Base-by-base conservation (phyloP, 2,888 invertebrate species). In the Anoncus sp. region DNA sequence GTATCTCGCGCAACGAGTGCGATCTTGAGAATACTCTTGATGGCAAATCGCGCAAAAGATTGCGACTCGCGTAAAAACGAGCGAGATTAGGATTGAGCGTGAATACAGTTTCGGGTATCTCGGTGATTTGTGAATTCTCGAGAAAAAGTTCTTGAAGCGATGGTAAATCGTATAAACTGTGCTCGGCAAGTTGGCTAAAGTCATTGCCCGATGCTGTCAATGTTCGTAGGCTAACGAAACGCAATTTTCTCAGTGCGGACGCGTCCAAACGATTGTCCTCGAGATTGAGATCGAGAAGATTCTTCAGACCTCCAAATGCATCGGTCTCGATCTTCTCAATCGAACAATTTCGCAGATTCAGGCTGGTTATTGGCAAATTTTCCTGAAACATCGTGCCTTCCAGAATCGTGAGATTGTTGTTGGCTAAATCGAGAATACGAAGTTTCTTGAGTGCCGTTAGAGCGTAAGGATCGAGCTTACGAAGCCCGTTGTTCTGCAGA, bases 201-300 rank as follows among this genome's bases (percentile, higher is more conserved):
- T 97, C 96, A 89, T 97, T 98, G 80, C 94, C 94, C 7, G 96
- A 96, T 31, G 96, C 92, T 80, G 94, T 93, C 62, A 98, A 91
- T 0, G 94, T 95, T 79, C 96, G 93, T 57, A 97, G 91, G 18
- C 96, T 96, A 12, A 96, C 94, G 84, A 97, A 94, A 86, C 96
- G 95, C 63, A 97, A 92, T 85, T 95, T 94, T 79, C 93, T 93
- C 77, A 97, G 92, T 83, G 96, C 95, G 76, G 93, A 92, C 70
- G 95, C 94, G 75, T 93, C 94, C 63, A 97, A 92, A 67, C 93
- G 92, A 90, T 98, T 98, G 79, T 93, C 92, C 84, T 95, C 95
- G 84, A 97, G 92, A 90, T 97, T 96, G 57, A 98, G 92, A 86
- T 96, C 96, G 87, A 95, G 95, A 60, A 98, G 92, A 88, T 96